A percentile compares a stretch with the other conserved stretches of the same genome.
These are phyloP conservation scores for Nannobrachium achirus DNA, from an alignment of 2,113 vertebrate genomes.

Conservation along the genomic window DNA sequence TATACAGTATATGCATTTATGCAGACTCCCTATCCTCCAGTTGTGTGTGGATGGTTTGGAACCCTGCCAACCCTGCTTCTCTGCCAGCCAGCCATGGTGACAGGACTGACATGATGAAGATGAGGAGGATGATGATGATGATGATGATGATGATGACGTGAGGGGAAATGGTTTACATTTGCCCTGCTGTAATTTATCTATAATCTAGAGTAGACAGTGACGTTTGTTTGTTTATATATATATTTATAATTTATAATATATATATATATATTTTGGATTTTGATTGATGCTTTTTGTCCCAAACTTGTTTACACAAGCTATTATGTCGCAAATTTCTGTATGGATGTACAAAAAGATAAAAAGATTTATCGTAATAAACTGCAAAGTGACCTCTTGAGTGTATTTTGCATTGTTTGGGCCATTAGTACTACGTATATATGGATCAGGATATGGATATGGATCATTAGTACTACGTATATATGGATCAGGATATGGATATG, in stretches of 20 bases:
- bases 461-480: too few species aligned
- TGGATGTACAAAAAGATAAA: conserved; percentile 66
- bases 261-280: conserved; percentile 39
- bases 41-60: conserved; percentile 11
- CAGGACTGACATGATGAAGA: conserved; percentile 14
- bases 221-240: conserved; percentile 47
- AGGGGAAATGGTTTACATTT: conserved; percentile 46
- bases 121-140: too few species aligned
- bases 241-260: too few species aligned
- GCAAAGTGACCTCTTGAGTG: conserved; percentile 70
- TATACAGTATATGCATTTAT: too few species aligned
- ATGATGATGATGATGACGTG: conserved; percentile 31
- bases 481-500: too few species aligned
- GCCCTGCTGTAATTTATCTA: conserved; percentile 68
- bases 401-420: conserved; percentile 39
- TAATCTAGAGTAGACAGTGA: conserved; percentile 58
- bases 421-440: too few species aligned
- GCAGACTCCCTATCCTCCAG: conserved; percentile 57
- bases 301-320: conserved; percentile 71
- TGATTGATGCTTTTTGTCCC: conserved; percentile 59
- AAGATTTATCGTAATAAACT: conserved; percentile 79
- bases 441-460: too few species aligned
- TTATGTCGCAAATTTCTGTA: conserved; percentile 73
- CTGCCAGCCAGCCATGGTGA: conserved; percentile 50
- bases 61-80: conserved; percentile 51